These are phyloP conservation scores for Synergus laeviventris DNA, from an alignment of 2,888 invertebrate genomes.

Conservation along the genomic window DNA sequence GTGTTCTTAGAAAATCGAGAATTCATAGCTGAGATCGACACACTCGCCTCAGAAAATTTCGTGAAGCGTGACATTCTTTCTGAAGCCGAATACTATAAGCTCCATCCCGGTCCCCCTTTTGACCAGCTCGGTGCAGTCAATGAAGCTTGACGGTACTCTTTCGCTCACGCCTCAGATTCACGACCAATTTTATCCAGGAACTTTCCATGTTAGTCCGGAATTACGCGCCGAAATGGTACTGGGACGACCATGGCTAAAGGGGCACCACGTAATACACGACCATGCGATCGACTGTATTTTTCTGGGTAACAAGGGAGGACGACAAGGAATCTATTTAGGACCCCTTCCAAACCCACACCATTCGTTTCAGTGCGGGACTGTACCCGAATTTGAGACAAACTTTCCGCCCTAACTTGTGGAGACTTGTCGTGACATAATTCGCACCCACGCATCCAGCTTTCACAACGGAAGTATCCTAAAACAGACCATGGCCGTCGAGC, in stretches of 20 bases:
- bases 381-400: neutral
- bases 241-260: neutral
- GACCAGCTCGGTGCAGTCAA: neutral
- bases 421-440: neutral
- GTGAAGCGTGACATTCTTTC: neutral
- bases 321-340: neutral
- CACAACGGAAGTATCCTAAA: neutral
- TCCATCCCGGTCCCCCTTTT: neutral
- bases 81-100: neutral
- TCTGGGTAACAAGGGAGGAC: neutral
- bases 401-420: neutral
- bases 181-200: neutral
- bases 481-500: neutral
- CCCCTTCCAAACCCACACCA: neutral
- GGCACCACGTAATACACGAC: neutral
- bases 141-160: neutral
- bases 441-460: neutral
- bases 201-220: neutral
- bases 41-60: neutral
- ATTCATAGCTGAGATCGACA: neutral
- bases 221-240: neutral
- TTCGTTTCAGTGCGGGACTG: no score
- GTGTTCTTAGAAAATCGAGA: neutral
- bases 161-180: neutral
- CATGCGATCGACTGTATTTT: neutral